These are phyloP conservation scores for Pteropus rufus DNA, from an alignment of 2,797 vertebrate genomes.

Conservation along the genomic window DNA sequence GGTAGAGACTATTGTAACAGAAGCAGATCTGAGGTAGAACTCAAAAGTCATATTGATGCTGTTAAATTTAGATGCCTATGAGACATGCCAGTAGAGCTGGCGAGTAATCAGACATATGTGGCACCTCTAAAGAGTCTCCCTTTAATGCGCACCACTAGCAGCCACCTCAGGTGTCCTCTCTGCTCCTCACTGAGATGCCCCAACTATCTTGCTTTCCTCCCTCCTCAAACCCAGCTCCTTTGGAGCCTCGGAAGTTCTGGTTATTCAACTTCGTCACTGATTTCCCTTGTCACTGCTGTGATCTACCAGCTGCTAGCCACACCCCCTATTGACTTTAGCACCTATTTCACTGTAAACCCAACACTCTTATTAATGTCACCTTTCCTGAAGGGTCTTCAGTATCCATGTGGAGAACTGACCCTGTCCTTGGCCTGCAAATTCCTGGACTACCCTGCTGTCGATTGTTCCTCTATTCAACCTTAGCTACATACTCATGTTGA, in stretches of 20 bases:
- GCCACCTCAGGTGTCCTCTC: background rate
- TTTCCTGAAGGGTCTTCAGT: background rate
- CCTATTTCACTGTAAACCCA: background rate
- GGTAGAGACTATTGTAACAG: background rate
- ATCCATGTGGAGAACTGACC: background rate
- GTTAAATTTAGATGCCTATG: background rate
- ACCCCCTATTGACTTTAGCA: background rate
- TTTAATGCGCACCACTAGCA: background rate
- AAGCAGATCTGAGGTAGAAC: background rate
- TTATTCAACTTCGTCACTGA: background rate
- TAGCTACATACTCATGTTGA: background rate
- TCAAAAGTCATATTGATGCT: background rate
- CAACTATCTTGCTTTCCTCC: background rate
- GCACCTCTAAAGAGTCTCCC: background rate
- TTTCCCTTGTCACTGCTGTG: background rate
- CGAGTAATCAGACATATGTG: background rate
- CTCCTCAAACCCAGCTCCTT: background rate
- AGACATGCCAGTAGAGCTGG: background rate
- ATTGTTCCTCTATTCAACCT: background rate
- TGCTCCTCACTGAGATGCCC: background rate
- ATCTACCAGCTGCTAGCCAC: background rate
- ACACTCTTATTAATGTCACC: background rate
- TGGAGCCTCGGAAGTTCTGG: background rate
- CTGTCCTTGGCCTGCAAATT: background rate
- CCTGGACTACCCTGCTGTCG: background rate